A percentile compares a stretch with the other conserved stretches of the same genome.
Conservation (phyloP, 35 echinoderm and acorn worm species). For the Ophiothrix spiculata region DNA sequence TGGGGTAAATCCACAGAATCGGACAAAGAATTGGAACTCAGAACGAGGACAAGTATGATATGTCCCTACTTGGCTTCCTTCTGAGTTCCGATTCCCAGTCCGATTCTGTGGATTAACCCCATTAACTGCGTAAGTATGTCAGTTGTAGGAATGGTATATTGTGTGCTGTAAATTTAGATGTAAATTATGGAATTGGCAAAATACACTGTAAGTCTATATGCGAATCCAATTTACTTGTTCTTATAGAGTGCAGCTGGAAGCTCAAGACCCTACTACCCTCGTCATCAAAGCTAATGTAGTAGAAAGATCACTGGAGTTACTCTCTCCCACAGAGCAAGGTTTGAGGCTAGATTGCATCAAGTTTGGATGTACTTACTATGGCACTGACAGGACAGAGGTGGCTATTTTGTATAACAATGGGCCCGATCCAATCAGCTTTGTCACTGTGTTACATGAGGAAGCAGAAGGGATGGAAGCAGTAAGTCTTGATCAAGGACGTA, state of each 20-base stretch:
- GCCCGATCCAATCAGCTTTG: constrained; percentile 91
- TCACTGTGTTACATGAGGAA: constrained; percentile 74
- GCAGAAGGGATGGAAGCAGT: constrained; percentile 89
- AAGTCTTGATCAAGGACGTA: constrained; percentile 24
- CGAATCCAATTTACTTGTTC: not conserved
- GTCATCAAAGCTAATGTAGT: constrained; percentile 76
- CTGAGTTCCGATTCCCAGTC: no score
- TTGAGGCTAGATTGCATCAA: constrained; percentile 64
- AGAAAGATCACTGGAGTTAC: constrained; percentile 78
- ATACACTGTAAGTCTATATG: not conserved
- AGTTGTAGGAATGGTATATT: no score
- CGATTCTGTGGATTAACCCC: no score
- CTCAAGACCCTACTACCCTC: constrained; percentile 71
- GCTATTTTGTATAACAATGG: constrained; percentile 93
- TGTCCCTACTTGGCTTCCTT: no score
- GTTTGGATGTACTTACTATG: constrained; percentile 94
- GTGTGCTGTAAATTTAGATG: not conserved
- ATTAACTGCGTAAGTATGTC: no score
- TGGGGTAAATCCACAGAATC: no score
- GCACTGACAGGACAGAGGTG: constrained; percentile 74
- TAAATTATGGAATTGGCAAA: not conserved
- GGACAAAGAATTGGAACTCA: no score
- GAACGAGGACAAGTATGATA: no score
- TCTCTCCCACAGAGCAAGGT: constrained; percentile 48
- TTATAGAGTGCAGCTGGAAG: constrained; percentile 71